A percentile compares a stretch with the other conserved stretches of the same genome.
Conservation (phyloP, 2,888 invertebrate genomes). For the Acronicta leporina region DNA sequence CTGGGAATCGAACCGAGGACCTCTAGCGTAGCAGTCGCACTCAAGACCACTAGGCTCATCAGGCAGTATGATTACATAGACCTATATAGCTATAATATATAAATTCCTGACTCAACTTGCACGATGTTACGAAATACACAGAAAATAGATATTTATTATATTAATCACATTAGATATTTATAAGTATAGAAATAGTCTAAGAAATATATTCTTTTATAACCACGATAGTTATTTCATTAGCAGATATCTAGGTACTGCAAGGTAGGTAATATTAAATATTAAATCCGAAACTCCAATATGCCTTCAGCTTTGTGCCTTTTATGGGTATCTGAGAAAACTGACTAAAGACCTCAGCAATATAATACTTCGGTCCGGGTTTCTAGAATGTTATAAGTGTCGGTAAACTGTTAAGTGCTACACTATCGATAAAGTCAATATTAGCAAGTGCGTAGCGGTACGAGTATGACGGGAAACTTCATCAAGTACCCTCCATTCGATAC, state of each 20-base stretch:
- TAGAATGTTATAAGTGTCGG: slow-evolving; percentile 32
- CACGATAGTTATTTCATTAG: slow-evolving; percentile 29
- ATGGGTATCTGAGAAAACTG: slow-evolving; percentile 36
- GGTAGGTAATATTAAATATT: slow-evolving; percentile 41
- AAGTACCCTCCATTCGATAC: slow-evolving; percentile 30
- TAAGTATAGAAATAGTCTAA: slow-evolving; percentile 19
- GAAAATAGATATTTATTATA: no score
- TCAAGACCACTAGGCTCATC: no score
- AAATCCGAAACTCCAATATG: slow-evolving; percentile 29
- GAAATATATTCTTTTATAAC: slow-evolving; percentile 16
- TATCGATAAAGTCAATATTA: slow-evolving; percentile 56
- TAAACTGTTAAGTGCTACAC: slow-evolving; percentile 37
- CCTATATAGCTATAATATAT: no score
- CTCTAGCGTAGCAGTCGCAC: no score
- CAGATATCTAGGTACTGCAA: slow-evolving; percentile 6
- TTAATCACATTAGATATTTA: no score
- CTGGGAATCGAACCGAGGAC: no score
- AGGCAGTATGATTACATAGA: no score
- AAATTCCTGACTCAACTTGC: no score
- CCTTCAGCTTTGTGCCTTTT: slow-evolving; percentile 14
- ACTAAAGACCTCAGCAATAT: slow-evolving; percentile 29
- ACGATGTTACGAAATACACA: background rate
- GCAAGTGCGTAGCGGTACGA: slow-evolving; percentile 34
- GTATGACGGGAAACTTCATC: slow-evolving; percentile 33
- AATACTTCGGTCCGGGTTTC: slow-evolving; percentile 8